A percentile compares a stretch with the other conserved stretches of the same genome.
Conservation (phyloP, 2,113 vertebrate genomes). For the Elgaria multicarinata region DNA sequence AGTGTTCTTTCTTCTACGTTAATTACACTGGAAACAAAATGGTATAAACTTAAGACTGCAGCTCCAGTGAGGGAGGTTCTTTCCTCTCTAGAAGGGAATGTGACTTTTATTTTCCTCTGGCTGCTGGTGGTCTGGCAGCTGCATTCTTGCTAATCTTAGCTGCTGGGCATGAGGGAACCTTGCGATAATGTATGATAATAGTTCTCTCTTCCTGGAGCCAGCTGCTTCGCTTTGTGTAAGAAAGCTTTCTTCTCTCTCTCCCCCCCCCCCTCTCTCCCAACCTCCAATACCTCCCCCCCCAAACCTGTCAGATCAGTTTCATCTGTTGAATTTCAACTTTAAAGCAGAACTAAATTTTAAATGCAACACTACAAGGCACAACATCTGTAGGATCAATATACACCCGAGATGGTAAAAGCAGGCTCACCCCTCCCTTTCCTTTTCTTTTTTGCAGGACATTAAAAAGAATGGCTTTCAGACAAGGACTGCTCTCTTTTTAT, state of each 20-base stretch:
- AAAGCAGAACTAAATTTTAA: conserved; percentile 52
- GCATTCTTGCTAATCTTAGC: conserved; percentile 33
- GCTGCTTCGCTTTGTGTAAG: conserved; percentile 56
- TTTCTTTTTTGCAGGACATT: conserved; percentile 38
- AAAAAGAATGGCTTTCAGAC: conserved; percentile 36
- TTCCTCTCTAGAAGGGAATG: conserved; percentile 30
- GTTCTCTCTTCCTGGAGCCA: conserved; percentile 50
- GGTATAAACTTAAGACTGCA: neutral
- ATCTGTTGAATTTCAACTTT: conserved; percentile 49
- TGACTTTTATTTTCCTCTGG: neutral
- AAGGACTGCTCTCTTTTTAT: conserved; percentile 30
- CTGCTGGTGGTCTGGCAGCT: conserved; percentile 21
- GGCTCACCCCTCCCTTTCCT: neutral
- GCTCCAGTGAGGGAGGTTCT: neutral
- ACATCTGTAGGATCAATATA: conserved; percentile 62
- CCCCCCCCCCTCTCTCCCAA: neutral
- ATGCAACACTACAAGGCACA: conserved; percentile 28
- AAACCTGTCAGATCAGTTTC: conserved; percentile 52
- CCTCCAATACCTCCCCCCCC: conserved; percentile 48
- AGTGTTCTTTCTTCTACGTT: neutral
- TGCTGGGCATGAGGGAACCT: conserved; percentile 39
- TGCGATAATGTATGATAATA: conserved; percentile 40
- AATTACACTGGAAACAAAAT: neutral
- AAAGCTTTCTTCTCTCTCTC: conserved; percentile 45
- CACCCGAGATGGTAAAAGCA: conserved; percentile 34